Percentiles rank a stretch among this genome's conserved stretches.
phyloP scores from a whole-genome alignment of 1,140 invertebrate species.

The Leptoteleia sp. region DNA sequence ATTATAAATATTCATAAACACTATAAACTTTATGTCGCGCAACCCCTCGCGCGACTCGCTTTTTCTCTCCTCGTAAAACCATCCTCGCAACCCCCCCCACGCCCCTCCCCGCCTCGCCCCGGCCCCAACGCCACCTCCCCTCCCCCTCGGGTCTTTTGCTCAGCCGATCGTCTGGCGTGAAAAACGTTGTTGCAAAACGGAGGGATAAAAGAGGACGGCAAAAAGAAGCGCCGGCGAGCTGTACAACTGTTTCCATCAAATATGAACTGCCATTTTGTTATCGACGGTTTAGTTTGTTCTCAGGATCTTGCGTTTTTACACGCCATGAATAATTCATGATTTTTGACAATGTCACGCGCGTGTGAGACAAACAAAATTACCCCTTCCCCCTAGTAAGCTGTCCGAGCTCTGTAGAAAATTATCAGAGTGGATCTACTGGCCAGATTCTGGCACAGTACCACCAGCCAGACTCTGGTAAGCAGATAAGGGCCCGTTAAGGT shows the following conservation, averaged over 20 bases:
- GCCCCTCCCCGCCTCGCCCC: neutral
- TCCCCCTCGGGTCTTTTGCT: slow-evolving; percentile 3
- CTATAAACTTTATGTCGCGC: slow-evolving; percentile 73
- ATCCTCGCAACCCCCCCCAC: slow-evolving; percentile 12
- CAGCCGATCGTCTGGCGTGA: slow-evolving; percentile 23
- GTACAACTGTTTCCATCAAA: slow-evolving; percentile 35
- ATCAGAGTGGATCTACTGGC: too few species aligned
- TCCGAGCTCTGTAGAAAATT: too few species aligned
- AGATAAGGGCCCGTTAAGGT: too few species aligned
- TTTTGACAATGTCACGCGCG: slow-evolving; percentile 52
- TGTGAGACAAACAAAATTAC: too few species aligned
- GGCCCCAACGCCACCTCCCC: neutral
- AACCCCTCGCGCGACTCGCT: slow-evolving; percentile 50
- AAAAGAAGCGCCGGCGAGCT: too few species aligned
- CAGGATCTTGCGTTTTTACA: slow-evolving; percentile 17
- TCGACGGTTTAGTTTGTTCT: slow-evolving; percentile 13
- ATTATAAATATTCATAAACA: slow-evolving; percentile 77
- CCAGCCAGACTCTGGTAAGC: too few species aligned
- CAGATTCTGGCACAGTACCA: too few species aligned
- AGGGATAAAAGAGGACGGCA: neutral
- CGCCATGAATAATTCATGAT: slow-evolving; percentile 44
- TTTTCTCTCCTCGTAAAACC: slow-evolving; percentile 70
- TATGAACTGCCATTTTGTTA: slow-evolving; percentile 54
- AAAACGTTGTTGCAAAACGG: neutral
- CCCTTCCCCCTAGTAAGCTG: too few species aligned